phyloP scores from a whole-genome alignment of 2,797 vertebrate genomes.

The Acridotheres tristis region DNA sequence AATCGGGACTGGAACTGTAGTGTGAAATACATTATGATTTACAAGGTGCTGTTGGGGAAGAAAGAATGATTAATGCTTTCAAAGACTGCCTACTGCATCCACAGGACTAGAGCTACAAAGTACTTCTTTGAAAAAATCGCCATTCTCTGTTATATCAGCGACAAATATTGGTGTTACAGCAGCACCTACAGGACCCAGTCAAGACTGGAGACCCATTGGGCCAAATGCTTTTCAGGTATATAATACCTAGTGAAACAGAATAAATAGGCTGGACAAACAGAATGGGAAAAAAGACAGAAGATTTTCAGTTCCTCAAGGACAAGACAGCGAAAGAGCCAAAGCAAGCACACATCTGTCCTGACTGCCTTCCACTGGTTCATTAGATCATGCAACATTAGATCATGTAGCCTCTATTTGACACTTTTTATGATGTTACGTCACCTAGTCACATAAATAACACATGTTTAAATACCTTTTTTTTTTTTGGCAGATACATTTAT shows the following conservation, averaged over 20 bases:
- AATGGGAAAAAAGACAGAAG: background rate
- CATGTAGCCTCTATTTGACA: background rate
- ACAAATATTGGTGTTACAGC: background rate
- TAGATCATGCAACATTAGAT: background rate
- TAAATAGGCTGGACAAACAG: background rate
- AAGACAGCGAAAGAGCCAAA: background rate
- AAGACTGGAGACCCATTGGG: accelerated
- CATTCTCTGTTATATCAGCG: background rate
- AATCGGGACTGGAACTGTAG: background rate
- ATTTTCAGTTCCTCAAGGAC: background rate
- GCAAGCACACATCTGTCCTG: background rate
- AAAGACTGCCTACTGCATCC: background rate
- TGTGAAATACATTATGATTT: background rate
- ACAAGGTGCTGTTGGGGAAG: background rate
- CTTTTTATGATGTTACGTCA: background rate
- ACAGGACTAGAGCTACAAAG: background rate
- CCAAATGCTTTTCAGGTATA: background rate
- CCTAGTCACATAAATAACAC: background rate
- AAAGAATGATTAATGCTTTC: background rate
- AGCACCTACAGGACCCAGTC: background rate
- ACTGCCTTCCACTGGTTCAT: background rate
- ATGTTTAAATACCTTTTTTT: background rate
- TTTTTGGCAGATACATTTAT: background rate
- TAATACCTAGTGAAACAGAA: background rate
- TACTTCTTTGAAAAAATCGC: background rate